Base-by-base conservation (phyloP, 2,113 vertebrate genomes). In the Gasterosteus nipponicus region DNA sequence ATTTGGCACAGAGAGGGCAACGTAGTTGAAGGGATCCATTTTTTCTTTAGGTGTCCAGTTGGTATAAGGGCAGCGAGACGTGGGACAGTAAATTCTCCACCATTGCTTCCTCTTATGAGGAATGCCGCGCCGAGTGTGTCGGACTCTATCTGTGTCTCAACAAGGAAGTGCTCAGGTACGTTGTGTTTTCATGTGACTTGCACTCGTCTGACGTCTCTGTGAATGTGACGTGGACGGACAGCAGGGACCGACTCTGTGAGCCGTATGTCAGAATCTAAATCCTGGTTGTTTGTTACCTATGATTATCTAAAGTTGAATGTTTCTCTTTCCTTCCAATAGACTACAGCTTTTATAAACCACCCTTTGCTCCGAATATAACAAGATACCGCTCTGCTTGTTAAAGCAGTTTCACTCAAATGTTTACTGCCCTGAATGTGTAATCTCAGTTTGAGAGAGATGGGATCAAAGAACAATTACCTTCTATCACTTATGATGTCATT, bases 1-100 rank as follows among this genome's bases (percentile, higher is more conserved):
- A 7, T 57, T 54, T 51, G 2, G 16, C 18, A 49, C 8, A 38
- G 15, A 51, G 14, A 66, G 53, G 3, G 18, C 61, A 46, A 29
- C 18, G 46, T 38, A 11, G 22, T 38, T 60, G 10, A 2, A 44
- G 60, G 79, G 78, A 57, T 60, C 1, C 64, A 10, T 49, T 54
- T 31, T 2, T 31, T 1, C 69, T 72, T 71, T 75, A 98, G 97
- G 93, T 98, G 65, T 93, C 92, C 75, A 97, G 94, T 89, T 97
- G 96, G 97, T 98, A 97, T 87, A 94, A 77, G 38, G 94, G 94
- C 0, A 96, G 93, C 0, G 97, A 98, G 91, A 97, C 96, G 0
- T 97, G 96, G 96, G 96, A 98, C 92, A 96, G 97, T 90, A 97
- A 96, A 84, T 98, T 98, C 87, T 96, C 95, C 78, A 96, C 94